These are phyloP conservation scores for Ceramica pisi DNA, from an alignment of 2,888 invertebrate genomes.

Conservation along the genomic window DNA sequence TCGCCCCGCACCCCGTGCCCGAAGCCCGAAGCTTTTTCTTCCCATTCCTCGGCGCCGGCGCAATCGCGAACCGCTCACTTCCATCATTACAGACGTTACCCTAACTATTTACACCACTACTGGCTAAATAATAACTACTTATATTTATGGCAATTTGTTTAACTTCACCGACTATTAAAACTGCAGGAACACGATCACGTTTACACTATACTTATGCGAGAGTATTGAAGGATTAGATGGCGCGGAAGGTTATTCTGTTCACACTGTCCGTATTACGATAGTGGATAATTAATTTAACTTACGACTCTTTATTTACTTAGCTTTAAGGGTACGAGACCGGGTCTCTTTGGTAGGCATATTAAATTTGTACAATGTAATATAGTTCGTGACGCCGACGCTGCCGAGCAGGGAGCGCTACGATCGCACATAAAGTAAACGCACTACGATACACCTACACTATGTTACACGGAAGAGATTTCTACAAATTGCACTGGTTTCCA, in stretches of 20 bases:
- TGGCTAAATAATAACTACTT: constrained; percentile 89
- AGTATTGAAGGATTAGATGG: constrained; percentile 89
- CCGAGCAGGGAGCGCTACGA: constrained; percentile 78
- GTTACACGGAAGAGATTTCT: constrained; percentile 90
- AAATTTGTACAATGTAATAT: constrained; percentile 90
- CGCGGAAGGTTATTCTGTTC: constrained; percentile 86
- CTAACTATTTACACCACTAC: constrained; percentile 90
- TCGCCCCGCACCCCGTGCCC: constrained; percentile 71
- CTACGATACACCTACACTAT: constrained; percentile 89
- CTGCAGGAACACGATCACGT: constrained; percentile 91
- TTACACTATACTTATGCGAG: constrained; percentile 90
- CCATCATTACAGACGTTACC: constrained; percentile 81
- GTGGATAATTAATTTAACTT: constrained; percentile 87
- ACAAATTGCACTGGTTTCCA: constrained; percentile 91
- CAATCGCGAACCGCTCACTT: constrained; percentile 86
- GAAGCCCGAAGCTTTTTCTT: constrained; percentile 83
- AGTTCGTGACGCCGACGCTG: constrained; percentile 84
- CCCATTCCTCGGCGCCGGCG: constrained; percentile 87
- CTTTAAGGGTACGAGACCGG: constrained; percentile 91
- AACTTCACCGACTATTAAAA: constrained; percentile 90
- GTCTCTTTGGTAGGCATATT: constrained; percentile 91
- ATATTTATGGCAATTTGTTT: constrained; percentile 91
- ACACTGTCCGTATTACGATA: constrained; percentile 83
- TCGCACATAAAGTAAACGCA: constrained; percentile 84
- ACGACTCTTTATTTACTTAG: constrained; percentile 89